phyloP scores from a whole-genome alignment of 1,140 invertebrate genomes.

The Oncopeltus fasciatus region DNA sequence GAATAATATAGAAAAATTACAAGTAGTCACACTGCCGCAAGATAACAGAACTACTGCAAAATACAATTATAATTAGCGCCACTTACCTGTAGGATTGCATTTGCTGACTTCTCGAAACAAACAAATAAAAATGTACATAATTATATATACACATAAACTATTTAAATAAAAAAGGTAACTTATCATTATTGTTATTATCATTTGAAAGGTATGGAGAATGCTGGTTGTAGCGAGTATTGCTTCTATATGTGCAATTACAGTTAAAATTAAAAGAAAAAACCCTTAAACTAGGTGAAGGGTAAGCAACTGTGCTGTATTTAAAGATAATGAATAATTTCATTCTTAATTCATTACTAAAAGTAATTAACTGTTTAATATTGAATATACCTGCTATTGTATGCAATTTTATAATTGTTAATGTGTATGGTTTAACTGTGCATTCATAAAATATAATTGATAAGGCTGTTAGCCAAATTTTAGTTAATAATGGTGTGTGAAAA shows the following conservation, averaged over 20 bases:
- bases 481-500: too few species aligned
- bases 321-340: neutral
- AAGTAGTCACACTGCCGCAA: neutral
- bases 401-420: slow-evolving; percentile 6
- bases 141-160: neutral
- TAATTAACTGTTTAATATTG: neutral
- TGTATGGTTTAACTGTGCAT: neutral
- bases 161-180: neutral
- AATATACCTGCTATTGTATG: neutral
- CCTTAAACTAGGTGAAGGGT: slow-evolving; percentile 8
- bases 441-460: too few species aligned
- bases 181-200: too few species aligned
- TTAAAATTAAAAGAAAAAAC: neutral
- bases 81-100: slow-evolving; percentile 1
- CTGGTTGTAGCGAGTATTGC: neutral
- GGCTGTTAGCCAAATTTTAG: too few species aligned
- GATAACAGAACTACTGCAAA: too few species aligned
- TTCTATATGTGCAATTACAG: slow-evolving; percentile 2
- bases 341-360: neutral
- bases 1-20: neutral
- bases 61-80: neutral
- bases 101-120: neutral
- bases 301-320: neutral
- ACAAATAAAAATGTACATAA: neutral
- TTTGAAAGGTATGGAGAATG: neutral